These are phyloP conservation scores for Unio delphinus DNA, from an alignment of 2,888 invertebrate species.

Conservation along the genomic window DNA sequence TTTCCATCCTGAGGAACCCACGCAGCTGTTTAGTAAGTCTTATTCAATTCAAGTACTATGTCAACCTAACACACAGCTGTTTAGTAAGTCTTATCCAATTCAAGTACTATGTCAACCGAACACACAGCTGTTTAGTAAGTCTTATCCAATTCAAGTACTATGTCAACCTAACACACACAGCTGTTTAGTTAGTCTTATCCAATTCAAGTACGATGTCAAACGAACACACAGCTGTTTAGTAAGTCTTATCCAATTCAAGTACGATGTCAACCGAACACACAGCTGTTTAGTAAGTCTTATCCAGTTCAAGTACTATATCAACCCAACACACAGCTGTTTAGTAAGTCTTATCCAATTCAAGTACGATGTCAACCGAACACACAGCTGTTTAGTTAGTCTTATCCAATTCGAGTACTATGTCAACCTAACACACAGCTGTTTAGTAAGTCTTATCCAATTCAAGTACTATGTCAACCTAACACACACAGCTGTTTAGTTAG, in stretches of 20 bases:
- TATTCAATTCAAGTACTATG: too few relatives aligned
- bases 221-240: conserved; percentile 70
- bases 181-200: too few relatives aligned
- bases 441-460: conserved; percentile 54
- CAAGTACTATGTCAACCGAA: too few relatives aligned
- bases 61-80: too few relatives aligned
- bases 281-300: conserved; percentile 68
- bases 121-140: too few relatives aligned
- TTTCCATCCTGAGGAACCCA: conserved; percentile 66
- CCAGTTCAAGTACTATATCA: too few relatives aligned
- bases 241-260: conserved; percentile 30
- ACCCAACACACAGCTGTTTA: conserved; percentile 62
- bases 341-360: conserved; percentile 49
- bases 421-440: conserved; percentile 58
- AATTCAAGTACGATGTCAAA: too few relatives aligned
- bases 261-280: conserved; percentile 19
- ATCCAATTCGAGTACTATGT: too few relatives aligned
- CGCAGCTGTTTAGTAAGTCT: conserved; percentile 69
- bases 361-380: conserved; percentile 14
- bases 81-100: too few relatives aligned
- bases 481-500: conserved; percentile 70
- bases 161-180: too few relatives aligned
- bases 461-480: conserved; percentile 14
- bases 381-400: conserved; percentile 69
- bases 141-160: too few relatives aligned